phyloP scores from a whole-genome alignment of 1,140 invertebrate species.

The Penaeus japonicus region DNA sequence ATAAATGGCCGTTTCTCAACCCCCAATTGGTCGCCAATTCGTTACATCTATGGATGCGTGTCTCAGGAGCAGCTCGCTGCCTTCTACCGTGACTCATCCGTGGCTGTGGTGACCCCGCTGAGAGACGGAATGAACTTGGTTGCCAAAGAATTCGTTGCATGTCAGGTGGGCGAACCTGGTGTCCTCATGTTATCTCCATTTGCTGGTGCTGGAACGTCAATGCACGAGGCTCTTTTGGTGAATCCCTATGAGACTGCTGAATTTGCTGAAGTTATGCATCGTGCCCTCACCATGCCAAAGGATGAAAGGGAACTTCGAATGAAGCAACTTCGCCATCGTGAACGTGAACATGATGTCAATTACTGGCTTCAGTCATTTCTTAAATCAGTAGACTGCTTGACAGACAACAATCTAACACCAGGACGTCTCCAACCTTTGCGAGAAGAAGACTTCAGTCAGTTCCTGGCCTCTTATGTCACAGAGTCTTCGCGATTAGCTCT shows the following conservation, averaged over 20 bases:
- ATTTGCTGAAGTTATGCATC: conserved; percentile 83
- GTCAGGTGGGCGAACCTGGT: conserved; percentile 83
- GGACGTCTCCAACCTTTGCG: conserved; percentile 72
- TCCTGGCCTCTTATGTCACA: conserved; percentile 77
- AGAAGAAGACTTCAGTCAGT: conserved; percentile 63
- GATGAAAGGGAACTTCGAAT: conserved; percentile 86
- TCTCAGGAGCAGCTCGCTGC: conserved; percentile 82
- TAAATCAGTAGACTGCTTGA: conserved; percentile 62
- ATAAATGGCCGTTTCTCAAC: conserved; percentile 65
- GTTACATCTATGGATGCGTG: conserved; percentile 89
- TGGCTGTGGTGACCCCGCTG: conserved; percentile 85
- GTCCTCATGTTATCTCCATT: conserved; percentile 90
- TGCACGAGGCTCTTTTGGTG: conserved; percentile 72
- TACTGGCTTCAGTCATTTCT: conserved; percentile 89
- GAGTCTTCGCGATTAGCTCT: conserved; percentile 84
- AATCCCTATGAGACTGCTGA: conserved; percentile 91
- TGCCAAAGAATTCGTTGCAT: conserved; percentile 92
- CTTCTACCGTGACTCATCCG: conserved; percentile 79
- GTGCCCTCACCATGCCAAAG: conserved; percentile 87
- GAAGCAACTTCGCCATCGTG: conserved; percentile 82
- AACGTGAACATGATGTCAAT: conserved; percentile 80
- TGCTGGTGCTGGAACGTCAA: conserved; percentile 66
- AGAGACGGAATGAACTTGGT: conserved; percentile 94
- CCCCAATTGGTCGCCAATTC: conserved; percentile 90
- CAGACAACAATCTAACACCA: conserved; percentile 62